Percentiles rank a stretch among this genome's conserved stretches.
Conservation (phyloP, 2,113 vertebrate species). For the Bubalus kerabau region DNA sequence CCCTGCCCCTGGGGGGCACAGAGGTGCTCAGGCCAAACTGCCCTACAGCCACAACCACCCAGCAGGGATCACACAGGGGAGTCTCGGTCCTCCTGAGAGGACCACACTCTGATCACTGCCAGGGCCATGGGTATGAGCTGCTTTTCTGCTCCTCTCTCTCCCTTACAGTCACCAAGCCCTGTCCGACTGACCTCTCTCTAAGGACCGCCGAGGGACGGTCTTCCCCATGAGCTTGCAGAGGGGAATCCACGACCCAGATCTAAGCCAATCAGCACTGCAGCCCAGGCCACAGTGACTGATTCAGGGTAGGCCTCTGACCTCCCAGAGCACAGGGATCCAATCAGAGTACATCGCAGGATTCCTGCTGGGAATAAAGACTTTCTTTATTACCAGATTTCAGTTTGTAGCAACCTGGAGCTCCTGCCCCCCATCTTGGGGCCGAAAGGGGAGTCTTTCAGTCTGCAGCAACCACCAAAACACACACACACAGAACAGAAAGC, state of each 20-base stretch:
- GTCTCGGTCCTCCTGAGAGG: background rate
- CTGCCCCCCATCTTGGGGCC: no score
- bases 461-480: background rate
- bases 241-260: fast-evolving
- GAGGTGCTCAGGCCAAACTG: background rate
- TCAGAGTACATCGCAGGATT: background rate
- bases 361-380: background rate
- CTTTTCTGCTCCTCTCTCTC: background rate
- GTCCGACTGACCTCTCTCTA: background rate
- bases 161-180: background rate
- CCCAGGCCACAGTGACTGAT: background rate
- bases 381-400: background rate
- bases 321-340: background rate
- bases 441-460: background rate
- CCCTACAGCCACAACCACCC: background rate
- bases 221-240: background rate
- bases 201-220: background rate
- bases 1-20: background rate
- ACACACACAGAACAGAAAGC: background rate
- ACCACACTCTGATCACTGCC: background rate
- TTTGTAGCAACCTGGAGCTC: background rate
- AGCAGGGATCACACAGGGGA: background rate
- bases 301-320: background rate
- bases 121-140: background rate
- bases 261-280: background rate